A percentile compares a stretch with the other conserved stretches of the same genome.
Conservation (phyloP, 2,113 vertebrate species). For the Philantomba maxwellii region DNA sequence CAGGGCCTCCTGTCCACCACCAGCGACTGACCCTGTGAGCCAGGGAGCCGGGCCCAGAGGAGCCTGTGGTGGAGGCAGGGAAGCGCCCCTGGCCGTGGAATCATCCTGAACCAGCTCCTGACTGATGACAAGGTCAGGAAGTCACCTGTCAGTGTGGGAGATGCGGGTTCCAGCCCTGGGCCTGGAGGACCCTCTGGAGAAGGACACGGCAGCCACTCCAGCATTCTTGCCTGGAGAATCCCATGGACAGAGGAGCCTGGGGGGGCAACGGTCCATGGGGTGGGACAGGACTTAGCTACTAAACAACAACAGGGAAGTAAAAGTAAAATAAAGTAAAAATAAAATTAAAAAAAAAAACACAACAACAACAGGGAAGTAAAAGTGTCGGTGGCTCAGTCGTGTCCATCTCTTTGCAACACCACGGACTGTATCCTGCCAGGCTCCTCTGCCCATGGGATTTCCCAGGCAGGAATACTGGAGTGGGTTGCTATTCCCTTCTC, state of each 20-base stretch:
- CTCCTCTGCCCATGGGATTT: background rate
- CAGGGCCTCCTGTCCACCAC: background rate
- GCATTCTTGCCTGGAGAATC: background rate
- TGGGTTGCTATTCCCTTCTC: background rate
- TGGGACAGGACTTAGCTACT: background rate
- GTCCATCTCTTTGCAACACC: background rate
- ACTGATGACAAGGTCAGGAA: background rate
- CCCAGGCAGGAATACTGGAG: background rate
- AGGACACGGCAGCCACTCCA: background rate
- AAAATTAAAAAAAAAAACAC: no score
- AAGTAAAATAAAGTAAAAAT: no score
- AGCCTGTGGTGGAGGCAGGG: no score
- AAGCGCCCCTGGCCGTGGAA: no score
- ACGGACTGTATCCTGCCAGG: background rate
- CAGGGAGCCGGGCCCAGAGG: fast-evolving
- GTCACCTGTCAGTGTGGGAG: background rate
- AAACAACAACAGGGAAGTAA: background rate
- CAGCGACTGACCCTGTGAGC: fast-evolving
- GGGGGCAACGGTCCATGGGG: background rate
- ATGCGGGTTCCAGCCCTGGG: background rate
- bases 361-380: no score
- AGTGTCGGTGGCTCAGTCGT: background rate
- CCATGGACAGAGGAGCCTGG: background rate
- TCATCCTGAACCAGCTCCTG: background rate
- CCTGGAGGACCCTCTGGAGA: background rate